Percentiles rank a stretch among this genome's conserved stretches.
Conservation (phyloP, 2,888 invertebrate species). For the Tiliacea citrago region DNA sequence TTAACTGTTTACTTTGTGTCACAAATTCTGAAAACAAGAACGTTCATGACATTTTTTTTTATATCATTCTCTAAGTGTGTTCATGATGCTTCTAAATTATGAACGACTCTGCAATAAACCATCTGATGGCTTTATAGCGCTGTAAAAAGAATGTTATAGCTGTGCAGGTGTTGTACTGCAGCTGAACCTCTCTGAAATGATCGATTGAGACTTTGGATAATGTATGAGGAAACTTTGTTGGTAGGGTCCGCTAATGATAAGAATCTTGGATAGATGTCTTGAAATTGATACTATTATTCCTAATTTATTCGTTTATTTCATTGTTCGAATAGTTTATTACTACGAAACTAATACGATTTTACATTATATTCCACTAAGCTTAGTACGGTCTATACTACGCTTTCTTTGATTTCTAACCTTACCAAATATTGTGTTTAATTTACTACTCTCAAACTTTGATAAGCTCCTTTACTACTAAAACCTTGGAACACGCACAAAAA, state of each 20-base stretch:
- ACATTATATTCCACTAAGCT: not conserved
- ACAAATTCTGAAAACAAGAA: constrained; percentile 55
- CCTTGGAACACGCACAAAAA: constrained; percentile 47
- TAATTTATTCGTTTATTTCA: not conserved
- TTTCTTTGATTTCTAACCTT: not conserved
- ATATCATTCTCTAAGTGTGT: constrained; percentile 67
- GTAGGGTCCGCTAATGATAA: constrained; percentile 13
- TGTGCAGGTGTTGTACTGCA: constrained; percentile 75
- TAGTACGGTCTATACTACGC: not conserved
- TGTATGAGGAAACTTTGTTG: constrained; percentile 22
- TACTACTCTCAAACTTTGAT: constrained; percentile 6
- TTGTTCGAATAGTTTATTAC: not conserved
- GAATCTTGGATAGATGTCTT: constrained; percentile 7
- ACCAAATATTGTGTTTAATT: constrained; percentile 7
- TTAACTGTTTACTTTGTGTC: constrained; percentile 30
- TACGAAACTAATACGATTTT: not conserved
- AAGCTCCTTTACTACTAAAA: constrained; percentile 22
- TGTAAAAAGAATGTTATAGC: constrained; percentile 78
- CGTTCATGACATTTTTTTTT: constrained; percentile 48
- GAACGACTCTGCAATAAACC: constrained; percentile 79
- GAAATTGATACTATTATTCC: not conserved
- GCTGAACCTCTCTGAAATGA: constrained; percentile 55
- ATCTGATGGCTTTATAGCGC: constrained; percentile 80
- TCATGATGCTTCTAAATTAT: constrained; percentile 77
- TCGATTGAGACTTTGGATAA: constrained; percentile 21